These are phyloP conservation scores for Seira musarum DNA, from an alignment of 2,888 invertebrate genomes.

Conservation along the genomic window DNA sequence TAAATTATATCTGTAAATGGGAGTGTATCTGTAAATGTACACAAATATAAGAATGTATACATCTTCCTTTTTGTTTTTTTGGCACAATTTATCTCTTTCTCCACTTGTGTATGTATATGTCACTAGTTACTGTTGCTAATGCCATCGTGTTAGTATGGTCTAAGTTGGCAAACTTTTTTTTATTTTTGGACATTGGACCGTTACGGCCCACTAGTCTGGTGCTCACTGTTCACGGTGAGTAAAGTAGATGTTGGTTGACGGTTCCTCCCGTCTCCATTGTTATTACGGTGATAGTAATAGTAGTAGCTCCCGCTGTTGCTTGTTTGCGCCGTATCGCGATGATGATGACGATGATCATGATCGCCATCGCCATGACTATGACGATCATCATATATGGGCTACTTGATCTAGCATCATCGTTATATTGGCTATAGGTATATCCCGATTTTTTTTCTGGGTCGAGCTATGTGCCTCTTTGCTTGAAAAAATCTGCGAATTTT, in stretches of 20 bases:
- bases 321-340: not conserved
- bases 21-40: not conserved
- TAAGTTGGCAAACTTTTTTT: too few relatives aligned
- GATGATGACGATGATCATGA: not conserved
- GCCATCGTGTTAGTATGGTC: too few relatives aligned
- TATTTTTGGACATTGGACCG: not conserved
- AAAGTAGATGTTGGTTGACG: constrained; percentile 11
- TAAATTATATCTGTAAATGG: not conserved
- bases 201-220: not conserved
- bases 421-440: too few relatives aligned
- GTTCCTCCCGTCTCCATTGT: constrained; percentile 15
- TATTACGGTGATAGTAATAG: constrained; percentile 5
- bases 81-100: not conserved
- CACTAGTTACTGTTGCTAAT: too few relatives aligned
- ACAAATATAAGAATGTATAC: not conserved
- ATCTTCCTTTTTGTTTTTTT: not conserved
- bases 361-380: too few relatives aligned
- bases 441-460: not conserved
- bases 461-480: not conserved
- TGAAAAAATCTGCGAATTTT: not conserved
- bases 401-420: too few relatives aligned
- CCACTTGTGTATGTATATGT: too few relatives aligned
- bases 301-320: not conserved
- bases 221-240: not conserved
- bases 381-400: too few relatives aligned